Evolutionary conservation across 2,888 invertebrate species (phyloP).

Genomic region (Lepidocyrtoides sp.): DNA sequence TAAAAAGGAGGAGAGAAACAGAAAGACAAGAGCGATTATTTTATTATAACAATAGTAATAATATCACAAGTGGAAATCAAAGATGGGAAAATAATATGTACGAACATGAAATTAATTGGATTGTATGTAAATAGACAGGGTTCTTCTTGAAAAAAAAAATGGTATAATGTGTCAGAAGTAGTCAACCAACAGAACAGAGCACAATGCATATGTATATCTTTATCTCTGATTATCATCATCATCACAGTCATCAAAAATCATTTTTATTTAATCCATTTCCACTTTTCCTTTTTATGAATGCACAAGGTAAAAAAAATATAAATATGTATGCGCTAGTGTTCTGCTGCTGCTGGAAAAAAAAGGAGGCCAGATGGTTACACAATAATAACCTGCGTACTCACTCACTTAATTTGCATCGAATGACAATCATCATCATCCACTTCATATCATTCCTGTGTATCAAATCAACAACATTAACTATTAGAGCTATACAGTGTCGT

Average conservation of each 20-base stretch:
- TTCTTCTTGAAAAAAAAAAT: neutral
- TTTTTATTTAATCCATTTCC: slow-evolving; percentile 63
- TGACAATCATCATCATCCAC: slow-evolving; percentile 77
- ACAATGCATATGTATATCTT: slow-evolving; percentile 52
- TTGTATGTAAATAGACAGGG: slow-evolving; percentile 76
- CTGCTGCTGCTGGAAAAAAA: slow-evolving; percentile 49
- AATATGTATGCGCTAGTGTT: slow-evolving; percentile 1
- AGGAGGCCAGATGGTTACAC: slow-evolving; percentile 55
- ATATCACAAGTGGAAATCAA: slow-evolving; percentile 46
- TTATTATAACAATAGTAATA: slow-evolving; percentile 13
- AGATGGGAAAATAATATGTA: slow-evolving; percentile 74
- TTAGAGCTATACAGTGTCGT: too few relatives aligned
- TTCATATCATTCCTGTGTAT: slow-evolving; percentile 28
- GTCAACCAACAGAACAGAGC: slow-evolving; percentile 37
- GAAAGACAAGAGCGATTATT: neutral
- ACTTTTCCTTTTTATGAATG: slow-evolving; percentile 44
- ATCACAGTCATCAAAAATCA: slow-evolving; percentile 21
- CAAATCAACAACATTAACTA: neutral
- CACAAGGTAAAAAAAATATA: slow-evolving; percentile 3
- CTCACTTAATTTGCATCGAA: slow-evolving; percentile 75
- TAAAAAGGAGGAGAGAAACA: neutral
- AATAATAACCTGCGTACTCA: neutral
- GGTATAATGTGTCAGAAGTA: slow-evolving; percentile 65
- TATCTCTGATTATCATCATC: slow-evolving; percentile 34
- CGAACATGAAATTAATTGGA: slow-evolving; percentile 81